Evolutionary conservation across 30 jellyfish, hydroid and myxozoan genomes (phyloP).

Genomic region (Cassiopea xamachana): DNA sequence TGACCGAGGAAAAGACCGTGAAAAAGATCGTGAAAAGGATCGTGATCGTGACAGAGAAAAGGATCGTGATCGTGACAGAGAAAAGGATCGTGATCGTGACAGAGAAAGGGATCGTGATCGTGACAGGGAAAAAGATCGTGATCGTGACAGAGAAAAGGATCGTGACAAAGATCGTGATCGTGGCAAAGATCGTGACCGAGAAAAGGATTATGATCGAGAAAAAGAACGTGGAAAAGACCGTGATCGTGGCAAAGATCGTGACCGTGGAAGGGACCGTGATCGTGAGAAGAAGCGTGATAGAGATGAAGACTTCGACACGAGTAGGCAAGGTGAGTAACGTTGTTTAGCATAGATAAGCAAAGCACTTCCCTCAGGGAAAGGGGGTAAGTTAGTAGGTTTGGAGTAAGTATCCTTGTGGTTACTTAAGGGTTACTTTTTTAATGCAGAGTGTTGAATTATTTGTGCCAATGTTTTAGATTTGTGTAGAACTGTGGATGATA

Average conservation of each 20-base stretch:
- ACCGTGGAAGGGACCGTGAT: neutral
- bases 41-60: neutral
- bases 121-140: conserved; percentile 4
- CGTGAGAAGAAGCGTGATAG: conserved; percentile 43
- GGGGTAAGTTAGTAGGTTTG: too few species aligned
- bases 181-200: neutral
- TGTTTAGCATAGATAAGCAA: too few species aligned
- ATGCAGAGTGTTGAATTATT: too few species aligned
- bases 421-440: too few species aligned
- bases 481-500: too few species aligned
- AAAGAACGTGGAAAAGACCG: too few species aligned
- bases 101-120: conserved; percentile 46
- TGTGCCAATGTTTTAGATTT: too few species aligned
- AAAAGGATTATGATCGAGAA: neutral
- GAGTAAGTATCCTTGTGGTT: too few species aligned
- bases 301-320: conserved; percentile 21
- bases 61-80: neutral
- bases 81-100: conserved; percentile 36
- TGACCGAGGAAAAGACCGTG: conserved; percentile 31
- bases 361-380: too few species aligned
- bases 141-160: conserved; percentile 27
- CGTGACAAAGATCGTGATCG: conserved; percentile 5
- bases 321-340: neutral
- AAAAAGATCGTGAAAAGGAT: neutral
- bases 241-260: too few species aligned